Evolutionary conservation across 1,140 invertebrate species (phyloP).

Genomic region (Drosophila yakuba): DNA sequence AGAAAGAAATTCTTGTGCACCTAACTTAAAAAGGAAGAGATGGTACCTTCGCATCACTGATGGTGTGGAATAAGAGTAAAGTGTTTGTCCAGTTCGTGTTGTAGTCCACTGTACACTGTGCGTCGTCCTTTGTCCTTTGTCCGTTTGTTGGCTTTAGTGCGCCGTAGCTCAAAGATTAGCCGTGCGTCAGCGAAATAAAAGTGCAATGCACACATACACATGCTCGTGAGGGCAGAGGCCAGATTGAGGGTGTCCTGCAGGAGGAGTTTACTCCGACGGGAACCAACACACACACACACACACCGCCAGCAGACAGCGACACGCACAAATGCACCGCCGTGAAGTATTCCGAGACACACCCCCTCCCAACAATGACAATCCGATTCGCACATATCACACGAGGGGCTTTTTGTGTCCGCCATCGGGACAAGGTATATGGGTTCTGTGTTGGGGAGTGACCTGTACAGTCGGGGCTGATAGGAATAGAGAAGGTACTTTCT

Average conservation of each 20-base stretch:
- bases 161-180: conserved; percentile 74
- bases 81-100: conserved; percentile 37
- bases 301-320: conserved; percentile 19
- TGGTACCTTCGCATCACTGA: conserved; percentile 3
- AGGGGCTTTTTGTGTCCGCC: conserved; percentile 20
- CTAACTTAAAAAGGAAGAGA: no score
- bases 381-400: conserved; percentile 19
- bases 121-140: conserved; percentile 18
- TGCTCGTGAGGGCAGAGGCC: conserved; percentile 2
- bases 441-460: neutral
- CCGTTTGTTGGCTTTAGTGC: conserved; percentile 56
- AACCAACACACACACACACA: conserved; percentile 5
- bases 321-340: conserved; percentile 58
- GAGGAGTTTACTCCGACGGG: conserved; percentile 31
- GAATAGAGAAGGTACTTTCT: no score
- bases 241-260: neutral
- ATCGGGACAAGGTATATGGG: conserved; percentile 8
- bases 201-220: conserved; percentile 57
- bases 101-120: conserved; percentile 18
- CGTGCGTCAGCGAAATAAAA: conserved; percentile 65
- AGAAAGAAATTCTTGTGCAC: no score
- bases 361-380: conserved; percentile 19
- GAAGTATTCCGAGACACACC: conserved; percentile 52
- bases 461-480: no score
- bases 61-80: conserved; percentile 12